Evolutionary conservation across 2,797 vertebrate species (phyloP), one percentile per base, ranked within the genome.

Genomic region (Merluccius polli): DNA sequence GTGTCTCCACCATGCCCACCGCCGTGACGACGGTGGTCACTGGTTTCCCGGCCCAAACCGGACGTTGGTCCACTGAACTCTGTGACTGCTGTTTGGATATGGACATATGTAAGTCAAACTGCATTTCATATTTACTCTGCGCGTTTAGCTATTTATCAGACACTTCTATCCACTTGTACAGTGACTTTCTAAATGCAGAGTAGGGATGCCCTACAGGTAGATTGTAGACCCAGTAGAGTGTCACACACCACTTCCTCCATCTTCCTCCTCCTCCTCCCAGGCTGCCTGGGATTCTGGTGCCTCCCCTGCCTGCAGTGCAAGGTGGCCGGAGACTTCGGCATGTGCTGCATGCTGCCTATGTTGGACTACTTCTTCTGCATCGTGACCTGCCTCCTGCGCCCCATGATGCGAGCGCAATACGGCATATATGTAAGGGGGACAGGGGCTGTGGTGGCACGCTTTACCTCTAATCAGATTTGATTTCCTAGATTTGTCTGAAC

Each of bases 241-340:
- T n/a, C n/a, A n/a, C n/a, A n/a, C n/a, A n/a, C n/a, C n/a, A n/a
- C n/a, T 48, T 6, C 44, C 15, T 18, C 44, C 16, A 1, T 48
- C 44, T 18, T 73, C 30, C 0, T 4, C 59, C 59, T 12, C n/a
- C 59, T 59, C n/a, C n/a, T 4, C 33, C 5, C 30, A 95, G 93
- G 93, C 41, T 94, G 93, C 85, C 93, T 86, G 30, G 90, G 6
- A 0, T 1, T 79, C 0, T 94, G 86, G 79, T 94, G 91, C 75
- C 92, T 94, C 69, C 92, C 92, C 0, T 94, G 92, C 73, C 69
- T 94, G 86, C 93, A 94, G 86, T 94, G 92, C 67, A 78, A 94
- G 67, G 92, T 92, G 0, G 89, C 81, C 2, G 15, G 15, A 0
- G 0, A 86, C 0, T 74, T 87, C 0, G 93, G 92, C 72, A 93